Evolutionary conservation across 2,888 invertebrate species (phyloP), one percentile per base, ranked within the genome.

Genomic region (Cremastobaeus sp.): DNA sequence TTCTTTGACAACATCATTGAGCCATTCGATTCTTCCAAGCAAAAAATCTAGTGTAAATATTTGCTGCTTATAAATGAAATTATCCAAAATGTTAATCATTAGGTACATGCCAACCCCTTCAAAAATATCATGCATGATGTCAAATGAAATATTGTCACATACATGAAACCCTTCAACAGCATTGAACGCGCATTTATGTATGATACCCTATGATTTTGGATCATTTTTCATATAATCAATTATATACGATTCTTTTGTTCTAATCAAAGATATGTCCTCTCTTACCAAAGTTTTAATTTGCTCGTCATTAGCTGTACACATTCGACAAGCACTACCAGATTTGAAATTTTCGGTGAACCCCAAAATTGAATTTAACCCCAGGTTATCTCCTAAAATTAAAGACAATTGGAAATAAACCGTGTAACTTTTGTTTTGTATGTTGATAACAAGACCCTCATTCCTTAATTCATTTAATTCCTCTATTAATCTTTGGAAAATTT

Each of bases 81-180:
- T 32, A 15, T 68, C 21, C 4, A 35, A 57, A 12, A 68, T 50
- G 18, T 20, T 12, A 34, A 20, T 34, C 30, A 57, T 57, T 32
- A 34, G 30, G 25, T 50, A 48, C 32, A 4, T 39, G 0, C 21
- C 55, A 39, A 28, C 37, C 9, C 59, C 68, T 15, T 59, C 52
- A 9, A 59, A 41, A 6, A 68, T 18, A 34, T 59, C 59, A 37
- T 69, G 68, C 68, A 60, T 60, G 9, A 59, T 34, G 35, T 69
- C 59, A 12, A 59, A 25, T 3, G 34, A 48, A 41, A 21, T 50
- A 18, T 69, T 69, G 3, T 41, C 43, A 14, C n/a, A 28, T 0
- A 47, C 28, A 47, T 17, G 4, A 9, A 32, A 32, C 5, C 41
- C 35, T 30, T 20, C 11, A 5, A 47, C 32, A 15, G 8, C 8